Conservation (phyloP, 1,140 invertebrate species). For the Sitodiplosis mosellana region DNA sequence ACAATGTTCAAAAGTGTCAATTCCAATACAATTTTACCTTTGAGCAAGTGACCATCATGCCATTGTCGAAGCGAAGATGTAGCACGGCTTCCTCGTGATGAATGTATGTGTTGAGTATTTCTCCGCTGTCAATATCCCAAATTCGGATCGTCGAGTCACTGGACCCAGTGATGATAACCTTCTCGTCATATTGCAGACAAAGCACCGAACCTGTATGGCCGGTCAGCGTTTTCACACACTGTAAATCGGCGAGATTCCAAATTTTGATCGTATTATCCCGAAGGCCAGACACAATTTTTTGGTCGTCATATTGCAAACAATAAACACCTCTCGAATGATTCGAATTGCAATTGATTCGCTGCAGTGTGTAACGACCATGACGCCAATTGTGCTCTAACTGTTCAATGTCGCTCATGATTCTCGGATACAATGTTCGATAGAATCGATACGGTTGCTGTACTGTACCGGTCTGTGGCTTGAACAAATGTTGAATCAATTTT, state of each 20-base stretch:
- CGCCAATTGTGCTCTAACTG: slow-evolving; percentile 98
- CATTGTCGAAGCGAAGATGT: slow-evolving; percentile 94
- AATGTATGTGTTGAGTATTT: slow-evolving; percentile 95
- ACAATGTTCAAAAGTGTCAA: no score
- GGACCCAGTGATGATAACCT: slow-evolving; percentile 96
- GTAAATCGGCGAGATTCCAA: slow-evolving; percentile 80
- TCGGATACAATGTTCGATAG: slow-evolving; percentile 90
- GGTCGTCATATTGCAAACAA: slow-evolving; percentile 97
- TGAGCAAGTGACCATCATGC: slow-evolving; percentile 99
- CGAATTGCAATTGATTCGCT: slow-evolving; percentile 94
- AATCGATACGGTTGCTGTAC: slow-evolving; percentile 84
- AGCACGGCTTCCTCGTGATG: slow-evolving; percentile 99
- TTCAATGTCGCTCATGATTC: slow-evolving; percentile 77
- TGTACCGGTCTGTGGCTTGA: slow-evolving; percentile 83
- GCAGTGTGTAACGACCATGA: slow-evolving; percentile 84
- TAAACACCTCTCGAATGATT: slow-evolving; percentile 98
- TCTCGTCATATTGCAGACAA: slow-evolving; percentile 96
- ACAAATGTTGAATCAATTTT: slow-evolving; percentile 88
- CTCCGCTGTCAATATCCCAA: slow-evolving; percentile 73
- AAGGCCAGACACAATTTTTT: slow-evolving; percentile 95
- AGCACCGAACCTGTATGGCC: slow-evolving; percentile 96
- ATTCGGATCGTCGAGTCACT: slow-evolving; percentile 93
- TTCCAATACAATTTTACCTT: no score
- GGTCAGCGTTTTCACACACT: slow-evolving; percentile 81
- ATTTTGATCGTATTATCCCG: slow-evolving; percentile 99